phyloP scores from a whole-genome alignment of 2,888 invertebrate genomes.

The Idaea dimidiata region DNA sequence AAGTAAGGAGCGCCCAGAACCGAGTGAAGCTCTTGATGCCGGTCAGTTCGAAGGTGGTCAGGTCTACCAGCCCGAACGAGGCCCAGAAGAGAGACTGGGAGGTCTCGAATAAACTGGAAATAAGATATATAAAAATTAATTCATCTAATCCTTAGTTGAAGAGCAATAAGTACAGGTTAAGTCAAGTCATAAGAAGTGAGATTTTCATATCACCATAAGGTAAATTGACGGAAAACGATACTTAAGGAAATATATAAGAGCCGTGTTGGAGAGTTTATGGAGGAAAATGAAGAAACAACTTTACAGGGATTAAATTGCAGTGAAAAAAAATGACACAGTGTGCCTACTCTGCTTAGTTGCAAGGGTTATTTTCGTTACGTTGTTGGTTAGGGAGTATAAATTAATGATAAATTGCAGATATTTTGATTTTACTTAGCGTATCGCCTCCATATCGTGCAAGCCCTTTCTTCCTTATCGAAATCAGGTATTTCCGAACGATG shows the following conservation, averaged over 20 bases:
- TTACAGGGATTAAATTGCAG: no score
- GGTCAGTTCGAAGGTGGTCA: slow-evolving; percentile 95
- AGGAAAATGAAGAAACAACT: no score
- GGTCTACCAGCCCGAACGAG: slow-evolving; percentile 96
- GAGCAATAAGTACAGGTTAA: neutral
- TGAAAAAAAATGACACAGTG: no score
- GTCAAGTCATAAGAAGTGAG: no score
- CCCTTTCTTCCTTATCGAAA: slow-evolving; percentile 91
- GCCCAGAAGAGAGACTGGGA: slow-evolving; percentile 99
- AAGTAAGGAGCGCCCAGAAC: slow-evolving; percentile 98
- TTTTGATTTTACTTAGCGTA: slow-evolving; percentile 90
- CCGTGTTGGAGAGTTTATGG: no score
- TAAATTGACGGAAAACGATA: no score
- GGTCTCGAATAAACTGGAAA: slow-evolving; percentile 95
- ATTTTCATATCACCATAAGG: no score
- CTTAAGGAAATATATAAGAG: no score
- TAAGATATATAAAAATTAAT: neutral
- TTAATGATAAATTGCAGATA: neutral
- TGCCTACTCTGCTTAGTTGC: no score
- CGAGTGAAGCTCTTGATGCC: slow-evolving; percentile 97
- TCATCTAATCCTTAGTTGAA: no score
- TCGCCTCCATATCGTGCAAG: slow-evolving; percentile 92
- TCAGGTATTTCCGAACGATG: slow-evolving; percentile 89
- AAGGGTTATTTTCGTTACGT: neutral
- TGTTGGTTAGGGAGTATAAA: neutral